phyloP scores from a whole-genome alignment of 1,140 invertebrate species.

The Alviniconcha marisindica region DNA sequence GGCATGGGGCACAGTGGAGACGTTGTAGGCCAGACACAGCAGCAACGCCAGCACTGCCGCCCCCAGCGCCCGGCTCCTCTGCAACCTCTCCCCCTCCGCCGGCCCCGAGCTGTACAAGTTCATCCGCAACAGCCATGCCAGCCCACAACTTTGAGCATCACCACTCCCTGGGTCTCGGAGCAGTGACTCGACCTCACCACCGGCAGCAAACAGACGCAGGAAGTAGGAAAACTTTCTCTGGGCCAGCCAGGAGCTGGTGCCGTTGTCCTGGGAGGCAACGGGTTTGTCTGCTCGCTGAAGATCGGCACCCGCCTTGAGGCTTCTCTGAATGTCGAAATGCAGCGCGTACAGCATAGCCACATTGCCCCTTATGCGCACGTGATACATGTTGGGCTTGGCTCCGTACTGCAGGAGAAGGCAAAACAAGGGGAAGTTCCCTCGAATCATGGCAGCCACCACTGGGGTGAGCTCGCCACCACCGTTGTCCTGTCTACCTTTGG shows the following conservation, averaged over 20 bases:
- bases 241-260: constrained; percentile 21
- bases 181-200: constrained; percentile 50
- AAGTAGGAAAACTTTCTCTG: constrained; percentile 46
- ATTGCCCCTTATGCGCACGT: constrained; percentile 57
- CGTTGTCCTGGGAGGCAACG: constrained; percentile 1
- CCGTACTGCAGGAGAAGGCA: constrained; percentile 58
- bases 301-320: constrained; percentile 13
- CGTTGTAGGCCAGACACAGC: constrained; percentile 42
- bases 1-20: constrained; percentile 20
- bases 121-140: not conserved
- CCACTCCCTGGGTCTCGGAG: constrained; percentile 41
- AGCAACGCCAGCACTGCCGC: constrained; percentile 37
- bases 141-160: not conserved
- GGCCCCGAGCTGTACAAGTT: not conserved
- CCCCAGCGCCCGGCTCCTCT: constrained; percentile 30
- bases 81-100: not conserved
- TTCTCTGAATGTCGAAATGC: constrained; percentile 48
- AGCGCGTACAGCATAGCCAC: constrained; percentile 58
- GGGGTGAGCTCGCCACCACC: constrained; percentile 57
- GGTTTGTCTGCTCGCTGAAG: constrained; percentile 32
- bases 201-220: constrained; percentile 52
- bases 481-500: constrained; percentile 36
- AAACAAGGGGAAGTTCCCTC: constrained; percentile 50
- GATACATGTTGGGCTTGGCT: constrained; percentile 61
- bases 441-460: constrained; percentile 55